A percentile compares a stretch with the other conserved stretches of the same genome.
phyloP scores from a whole-genome alignment of 2,888 invertebrate genomes.

The Gymnocheta viridis region DNA sequence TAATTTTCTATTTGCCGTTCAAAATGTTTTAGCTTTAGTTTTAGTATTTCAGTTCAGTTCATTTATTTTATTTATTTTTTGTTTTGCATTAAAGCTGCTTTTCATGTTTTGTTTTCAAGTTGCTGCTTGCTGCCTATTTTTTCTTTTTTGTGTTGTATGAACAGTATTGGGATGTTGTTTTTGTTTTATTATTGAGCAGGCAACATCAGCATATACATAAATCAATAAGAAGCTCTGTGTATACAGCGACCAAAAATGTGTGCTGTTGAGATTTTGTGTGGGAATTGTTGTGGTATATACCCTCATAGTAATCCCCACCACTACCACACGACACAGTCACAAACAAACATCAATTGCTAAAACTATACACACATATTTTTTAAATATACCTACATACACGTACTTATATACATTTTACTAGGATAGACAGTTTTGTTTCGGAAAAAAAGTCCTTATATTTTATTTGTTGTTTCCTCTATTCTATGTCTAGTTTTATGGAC shows the following conservation, averaged over 20 bases:
- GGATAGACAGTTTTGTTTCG: background rate
- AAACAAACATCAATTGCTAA: slow-evolving; percentile 5
- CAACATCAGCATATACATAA: slow-evolving; percentile 74
- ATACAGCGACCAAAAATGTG: slow-evolving; percentile 58
- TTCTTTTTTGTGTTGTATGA: slow-evolving; percentile 36
- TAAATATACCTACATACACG: background rate
- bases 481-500: background rate
- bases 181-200: slow-evolving; percentile 63
- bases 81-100: slow-evolving; percentile 53
- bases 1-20: slow-evolving; percentile 36
- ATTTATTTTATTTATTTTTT: slow-evolving; percentile 12
- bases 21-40: slow-evolving; percentile 29
- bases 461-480: background rate
- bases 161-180: slow-evolving; percentile 12
- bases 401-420: background rate
- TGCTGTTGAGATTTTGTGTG: slow-evolving; percentile 78
- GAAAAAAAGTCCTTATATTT: background rate
- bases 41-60: slow-evolving; percentile 44
- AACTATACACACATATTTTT: background rate
- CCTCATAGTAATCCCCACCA: slow-evolving; percentile 50
- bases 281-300: slow-evolving; percentile 74
- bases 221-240: slow-evolving; percentile 78
- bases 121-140: slow-evolving; percentile 47
- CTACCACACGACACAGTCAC: slow-evolving; percentile 11
- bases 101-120: slow-evolving; percentile 57